phyloP scores from a whole-genome alignment of 2,888 invertebrate species.

The Sesia bembeciformis region DNA sequence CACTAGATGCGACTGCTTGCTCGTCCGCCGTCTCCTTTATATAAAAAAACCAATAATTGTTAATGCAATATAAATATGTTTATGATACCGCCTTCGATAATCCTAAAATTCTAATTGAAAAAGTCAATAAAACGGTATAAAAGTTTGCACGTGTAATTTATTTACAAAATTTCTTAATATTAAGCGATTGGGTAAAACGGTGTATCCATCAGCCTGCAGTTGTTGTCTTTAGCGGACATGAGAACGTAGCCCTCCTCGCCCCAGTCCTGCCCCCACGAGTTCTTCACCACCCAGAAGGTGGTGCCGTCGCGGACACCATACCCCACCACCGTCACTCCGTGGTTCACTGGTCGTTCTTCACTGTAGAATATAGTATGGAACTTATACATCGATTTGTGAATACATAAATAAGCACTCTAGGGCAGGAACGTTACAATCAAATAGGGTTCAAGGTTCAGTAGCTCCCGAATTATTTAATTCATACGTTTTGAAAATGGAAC shows the following conservation, averaged over 20 bases:
- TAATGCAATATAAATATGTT: too few species aligned
- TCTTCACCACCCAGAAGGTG: constrained; percentile 41
- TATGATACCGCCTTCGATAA: too few species aligned
- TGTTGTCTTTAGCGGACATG: constrained; percentile 23
- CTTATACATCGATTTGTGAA: too few species aligned
- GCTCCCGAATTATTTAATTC: too few species aligned
- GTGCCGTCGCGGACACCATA: constrained; percentile 30
- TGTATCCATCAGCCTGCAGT: constrained; percentile 22
- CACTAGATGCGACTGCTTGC: too few species aligned
- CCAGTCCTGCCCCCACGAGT: constrained; percentile 40
- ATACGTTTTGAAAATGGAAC: too few species aligned
- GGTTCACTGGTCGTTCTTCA: constrained; percentile 13
- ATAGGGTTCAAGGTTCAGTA: too few species aligned
- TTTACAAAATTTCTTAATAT: background rate
- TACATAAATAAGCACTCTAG: too few species aligned
- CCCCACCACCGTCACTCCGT: constrained; percentile 32
- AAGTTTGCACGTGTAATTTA: background rate
- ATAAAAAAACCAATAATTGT: too few species aligned
- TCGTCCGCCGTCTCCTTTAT: too few species aligned
- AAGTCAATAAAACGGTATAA: background rate
- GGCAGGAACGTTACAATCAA: too few species aligned
- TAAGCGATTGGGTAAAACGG: constrained; percentile 18
- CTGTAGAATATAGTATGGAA: background rate
- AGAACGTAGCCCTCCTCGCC: constrained; percentile 36
- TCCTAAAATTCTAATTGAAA: background rate